These are phyloP conservation scores for Cisticola juncidis DNA, from an alignment of 2,113 vertebrate species.

Conservation along the genomic window DNA sequence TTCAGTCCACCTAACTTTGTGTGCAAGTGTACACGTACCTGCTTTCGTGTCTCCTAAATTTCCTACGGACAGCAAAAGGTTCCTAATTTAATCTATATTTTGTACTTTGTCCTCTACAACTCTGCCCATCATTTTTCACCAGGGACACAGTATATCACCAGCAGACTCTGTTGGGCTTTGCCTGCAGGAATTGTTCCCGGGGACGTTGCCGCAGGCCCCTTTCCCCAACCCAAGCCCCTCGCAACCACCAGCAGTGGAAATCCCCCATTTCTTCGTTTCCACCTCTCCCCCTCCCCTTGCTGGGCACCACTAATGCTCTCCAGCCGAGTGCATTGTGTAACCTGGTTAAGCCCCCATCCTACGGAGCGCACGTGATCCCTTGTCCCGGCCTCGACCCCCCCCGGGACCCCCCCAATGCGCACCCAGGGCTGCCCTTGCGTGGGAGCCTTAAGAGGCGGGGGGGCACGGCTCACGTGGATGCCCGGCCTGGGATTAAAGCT, in stretches of 20 bases:
- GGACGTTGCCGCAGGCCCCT: no score
- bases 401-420: background rate
- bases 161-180: background rate
- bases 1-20: background rate
- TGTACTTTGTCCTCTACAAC: background rate
- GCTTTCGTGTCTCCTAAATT: background rate
- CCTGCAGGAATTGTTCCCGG: background rate
- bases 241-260: background rate
- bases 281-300: background rate
- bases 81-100: background rate
- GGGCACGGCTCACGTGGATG: background rate
- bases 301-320: background rate
- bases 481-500: constrained; percentile 18
- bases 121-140: background rate
- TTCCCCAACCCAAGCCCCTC: background rate
- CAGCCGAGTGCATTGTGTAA: constrained; percentile 42
- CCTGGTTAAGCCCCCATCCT: background rate
- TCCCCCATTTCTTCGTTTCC: background rate
- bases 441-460: constrained; percentile 18
- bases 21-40: rapidly evolving
- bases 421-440: constrained; percentile 39
- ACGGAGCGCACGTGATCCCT: constrained; percentile 3
- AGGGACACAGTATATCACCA: background rate
- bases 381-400: background rate
- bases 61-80: background rate